Conservation (phyloP, 2,797 vertebrate genomes). For the Epinephelus malabaricus region DNA sequence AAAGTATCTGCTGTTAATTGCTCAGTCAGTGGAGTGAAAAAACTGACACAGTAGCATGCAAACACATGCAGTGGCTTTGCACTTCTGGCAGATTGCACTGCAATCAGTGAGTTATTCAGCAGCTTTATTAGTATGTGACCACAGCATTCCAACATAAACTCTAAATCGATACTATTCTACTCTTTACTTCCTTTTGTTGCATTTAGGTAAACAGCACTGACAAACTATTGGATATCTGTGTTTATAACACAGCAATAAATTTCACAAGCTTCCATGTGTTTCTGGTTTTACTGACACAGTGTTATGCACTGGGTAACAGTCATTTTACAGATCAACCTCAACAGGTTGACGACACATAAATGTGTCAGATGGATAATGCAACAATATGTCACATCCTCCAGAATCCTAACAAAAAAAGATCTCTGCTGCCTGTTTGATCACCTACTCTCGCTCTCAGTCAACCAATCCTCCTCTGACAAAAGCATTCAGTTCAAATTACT, state of each 20-base stretch:
- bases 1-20: background rate
- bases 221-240: background rate
- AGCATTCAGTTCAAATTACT: conserved; percentile 47
- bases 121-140: background rate
- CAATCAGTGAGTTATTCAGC: background rate
- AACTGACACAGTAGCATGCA: background rate
- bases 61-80: background rate
- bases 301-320: background rate
- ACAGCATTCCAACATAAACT: background rate
- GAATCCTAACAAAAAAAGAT: background rate
- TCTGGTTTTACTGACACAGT: background rate
- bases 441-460: background rate
- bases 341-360: background rate
- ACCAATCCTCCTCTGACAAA: conserved; percentile 21
- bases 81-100: background rate
- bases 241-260: background rate
- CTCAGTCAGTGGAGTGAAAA: background rate
- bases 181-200: background rate
- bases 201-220: background rate
- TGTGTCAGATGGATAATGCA: background rate
- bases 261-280: background rate
- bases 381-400: background rate
- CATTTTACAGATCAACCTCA: conserved; percentile 8
- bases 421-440: background rate
- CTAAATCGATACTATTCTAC: background rate